Evolutionary conservation across 2,888 invertebrate genomes (phyloP).

Genomic region (Suillia variegata): DNA sequence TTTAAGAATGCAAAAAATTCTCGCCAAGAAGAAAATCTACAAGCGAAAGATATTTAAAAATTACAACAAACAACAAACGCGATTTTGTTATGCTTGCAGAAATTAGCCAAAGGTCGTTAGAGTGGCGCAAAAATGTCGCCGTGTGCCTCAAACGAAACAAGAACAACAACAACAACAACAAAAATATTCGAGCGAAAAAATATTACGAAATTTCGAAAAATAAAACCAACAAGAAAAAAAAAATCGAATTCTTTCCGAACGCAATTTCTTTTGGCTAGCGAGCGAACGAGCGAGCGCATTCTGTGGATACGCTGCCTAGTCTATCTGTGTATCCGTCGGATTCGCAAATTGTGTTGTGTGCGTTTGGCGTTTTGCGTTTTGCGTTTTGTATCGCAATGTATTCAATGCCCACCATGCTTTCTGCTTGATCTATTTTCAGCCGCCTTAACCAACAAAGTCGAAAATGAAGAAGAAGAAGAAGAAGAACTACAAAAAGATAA

Average conservation of each 20-base stretch:
- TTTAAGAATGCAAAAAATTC: background rate
- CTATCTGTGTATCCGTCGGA: background rate
- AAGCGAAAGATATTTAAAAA: background rate
- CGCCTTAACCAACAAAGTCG: too few species aligned
- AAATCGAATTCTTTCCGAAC: too few species aligned
- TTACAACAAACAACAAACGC: background rate
- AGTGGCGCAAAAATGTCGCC: background rate
- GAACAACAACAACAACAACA: too few species aligned
- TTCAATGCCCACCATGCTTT: conserved; percentile 13
- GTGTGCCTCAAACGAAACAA: background rate
- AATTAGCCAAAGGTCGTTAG: background rate
- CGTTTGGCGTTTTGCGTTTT: background rate
- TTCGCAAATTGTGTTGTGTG: background rate
- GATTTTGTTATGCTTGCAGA: background rate
- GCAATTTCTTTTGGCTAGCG: too few species aligned
- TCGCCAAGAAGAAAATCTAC: background rate
- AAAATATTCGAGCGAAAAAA: too few species aligned
- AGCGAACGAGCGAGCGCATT: too few species aligned
- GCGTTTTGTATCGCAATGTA: too few species aligned
- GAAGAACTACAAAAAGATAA: too few species aligned
- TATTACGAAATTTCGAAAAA: too few species aligned
- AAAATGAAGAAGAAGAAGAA: too few species aligned
- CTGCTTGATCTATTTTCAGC: conserved; percentile 55
- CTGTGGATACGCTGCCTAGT: too few species aligned
- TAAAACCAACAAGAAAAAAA: too few species aligned